Conservation (phyloP, 23 tunicate species). For the Diplosoma virens region DNA sequence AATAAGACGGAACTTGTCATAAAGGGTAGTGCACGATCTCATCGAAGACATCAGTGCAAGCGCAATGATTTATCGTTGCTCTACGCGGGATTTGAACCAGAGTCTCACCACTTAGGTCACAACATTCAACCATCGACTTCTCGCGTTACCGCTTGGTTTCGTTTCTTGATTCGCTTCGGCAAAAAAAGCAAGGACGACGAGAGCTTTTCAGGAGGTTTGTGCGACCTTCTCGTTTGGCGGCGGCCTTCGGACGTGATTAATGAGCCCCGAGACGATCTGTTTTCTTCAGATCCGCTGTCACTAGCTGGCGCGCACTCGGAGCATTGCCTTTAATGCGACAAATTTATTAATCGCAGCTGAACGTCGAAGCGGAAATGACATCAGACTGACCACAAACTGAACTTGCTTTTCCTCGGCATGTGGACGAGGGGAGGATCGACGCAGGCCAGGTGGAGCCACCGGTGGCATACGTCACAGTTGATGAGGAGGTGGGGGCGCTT, state of each 20-base stretch:
- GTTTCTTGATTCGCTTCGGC: too few species aligned
- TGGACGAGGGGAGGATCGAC: conserved; percentile 80
- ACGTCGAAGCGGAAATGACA: background rate
- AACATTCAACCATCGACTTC: too few species aligned
- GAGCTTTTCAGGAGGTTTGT: conserved; percentile 74
- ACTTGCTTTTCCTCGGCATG: conserved; percentile 80
- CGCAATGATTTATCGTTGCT: too few species aligned
- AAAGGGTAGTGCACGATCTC: too few species aligned
- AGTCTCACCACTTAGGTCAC: too few species aligned
- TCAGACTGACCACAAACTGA: conserved; percentile 61
- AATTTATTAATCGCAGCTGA: background rate
- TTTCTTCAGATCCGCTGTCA: conserved; percentile 34
- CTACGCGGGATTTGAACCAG: too few species aligned
- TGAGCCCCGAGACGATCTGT: conserved; percentile 47
- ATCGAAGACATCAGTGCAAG: too few species aligned
- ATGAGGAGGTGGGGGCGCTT: conserved; percentile 60
- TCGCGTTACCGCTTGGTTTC: too few species aligned
- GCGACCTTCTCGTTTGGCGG: conserved; percentile 49
- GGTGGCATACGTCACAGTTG: conserved; percentile 59
- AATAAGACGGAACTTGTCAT: too few species aligned
- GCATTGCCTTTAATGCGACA: conserved; percentile 62
- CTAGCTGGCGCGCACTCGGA: conserved; percentile 66
- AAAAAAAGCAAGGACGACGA: background rate
- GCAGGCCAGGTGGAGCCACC: conserved; percentile 72
- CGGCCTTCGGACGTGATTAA: conserved; percentile 66